Evolutionary conservation across 2,888 invertebrate species (phyloP).

Genomic region (Tiliacea citrago): DNA sequence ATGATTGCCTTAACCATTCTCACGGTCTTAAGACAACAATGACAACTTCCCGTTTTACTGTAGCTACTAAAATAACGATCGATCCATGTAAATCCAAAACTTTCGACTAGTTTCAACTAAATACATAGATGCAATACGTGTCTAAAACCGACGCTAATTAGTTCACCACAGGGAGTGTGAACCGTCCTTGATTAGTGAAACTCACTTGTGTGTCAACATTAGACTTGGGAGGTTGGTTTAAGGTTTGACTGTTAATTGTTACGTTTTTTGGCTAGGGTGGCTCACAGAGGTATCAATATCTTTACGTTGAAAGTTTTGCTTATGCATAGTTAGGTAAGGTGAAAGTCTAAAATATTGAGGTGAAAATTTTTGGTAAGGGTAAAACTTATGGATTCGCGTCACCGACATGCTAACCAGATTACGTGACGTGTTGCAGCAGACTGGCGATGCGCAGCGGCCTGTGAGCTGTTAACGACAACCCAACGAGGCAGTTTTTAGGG

Average conservation of each 20-base stretch:
- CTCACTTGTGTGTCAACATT: slow-evolving; percentile 33
- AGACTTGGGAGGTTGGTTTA: not conserved
- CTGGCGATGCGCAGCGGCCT: no score
- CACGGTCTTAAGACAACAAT: not conserved
- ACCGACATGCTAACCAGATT: no score
- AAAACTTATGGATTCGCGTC: no score
- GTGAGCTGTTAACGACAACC: no score
- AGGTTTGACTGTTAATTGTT: not conserved
- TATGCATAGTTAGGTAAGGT: no score
- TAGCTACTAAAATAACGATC: slow-evolving; percentile 4
- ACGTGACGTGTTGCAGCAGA: no score
- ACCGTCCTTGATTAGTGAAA: slow-evolving; percentile 40
- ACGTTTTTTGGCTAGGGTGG: not conserved
- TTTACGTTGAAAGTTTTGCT: not conserved
- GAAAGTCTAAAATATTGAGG: no score
- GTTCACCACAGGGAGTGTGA: slow-evolving; percentile 39
- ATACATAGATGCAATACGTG: slow-evolving; percentile 6
- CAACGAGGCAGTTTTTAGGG: no score
- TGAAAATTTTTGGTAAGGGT: no score
- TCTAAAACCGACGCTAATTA: slow-evolving; percentile 33
- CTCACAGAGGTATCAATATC: no score
- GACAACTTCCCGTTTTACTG: no score
- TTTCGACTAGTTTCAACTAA: slow-evolving; percentile 1
- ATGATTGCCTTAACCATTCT: not conserved
- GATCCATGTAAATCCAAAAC: slow-evolving; percentile 1